Base-by-base conservation (phyloP, 2,113 vertebrate genomes). In the Mellivora capensis region DNA sequence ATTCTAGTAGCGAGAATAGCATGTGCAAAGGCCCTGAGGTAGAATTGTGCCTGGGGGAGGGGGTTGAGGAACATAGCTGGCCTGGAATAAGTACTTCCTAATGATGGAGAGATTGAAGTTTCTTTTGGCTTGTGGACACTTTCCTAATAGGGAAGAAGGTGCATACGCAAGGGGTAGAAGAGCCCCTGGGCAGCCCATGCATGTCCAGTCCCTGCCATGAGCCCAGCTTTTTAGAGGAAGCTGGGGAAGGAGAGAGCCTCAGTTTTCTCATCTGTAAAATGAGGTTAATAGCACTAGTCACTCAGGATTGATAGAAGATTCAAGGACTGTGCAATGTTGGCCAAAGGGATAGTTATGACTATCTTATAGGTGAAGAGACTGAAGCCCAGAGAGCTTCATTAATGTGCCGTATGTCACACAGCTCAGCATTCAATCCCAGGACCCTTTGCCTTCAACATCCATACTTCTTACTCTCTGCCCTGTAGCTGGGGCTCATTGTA, bases 1-100 rank as follows among this genome's bases (percentile, higher is more conserved):
- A 17, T 18, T 39, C 39, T 6, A 37, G 25, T 77, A 49, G 87
- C 0, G 49, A 86, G 59, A 23, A 11, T 1, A 54, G 54, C 90
- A 7, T 2, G 20, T 86, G 90, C 91, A 79, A 87, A 97, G 87
- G 87, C 39, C 95, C 87, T 62, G 95, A 3, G 91, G 89, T 34
- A 12, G 37, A 37, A 27, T 3, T 7, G 17, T 21, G 72, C 57
- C 74, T 25, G 76, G 72, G 93, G 10, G 76, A 57, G 93, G 10
- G 29, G 17, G 25, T 29, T n/a, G 44, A 71, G 97, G 27, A 18
- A 21, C 29, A 1, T 3, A 25, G 12, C 44, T 34, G 69, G 37
- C 76, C 10, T 94, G 13, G 42, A 79, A 14, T 27, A 6, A 47
- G 74, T 11, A n/a, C 54, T 57, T 96, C 44, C 59, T 77, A 37